Evolutionary conservation across 2,113 vertebrate genomes (phyloP), one percentile per base, ranked within the genome.

Genomic region (Archocentrus centrarchus): DNA sequence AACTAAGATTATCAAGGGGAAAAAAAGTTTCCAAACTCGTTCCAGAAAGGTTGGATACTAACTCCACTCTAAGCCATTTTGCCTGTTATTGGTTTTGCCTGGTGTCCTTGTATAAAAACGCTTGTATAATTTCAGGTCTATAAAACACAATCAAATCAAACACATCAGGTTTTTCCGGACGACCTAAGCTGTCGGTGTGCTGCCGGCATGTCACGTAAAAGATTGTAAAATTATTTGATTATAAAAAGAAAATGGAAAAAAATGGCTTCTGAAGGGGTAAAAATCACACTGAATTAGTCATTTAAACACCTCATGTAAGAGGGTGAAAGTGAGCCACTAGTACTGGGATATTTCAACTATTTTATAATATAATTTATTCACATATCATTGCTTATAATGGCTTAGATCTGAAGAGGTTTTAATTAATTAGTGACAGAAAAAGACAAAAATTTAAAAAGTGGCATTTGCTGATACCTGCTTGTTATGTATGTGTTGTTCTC

Each of bases 261-360:
- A 50, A 70, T 24, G 6, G 22, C 22, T n/a, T 6, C 5, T 47
- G 44, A 50, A 47, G 17, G 22, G 41, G 5, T 50, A 20, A 50
- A 50, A 50, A 70, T 50, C 10, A 32, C 18, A 61, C 30, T 35
- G 59, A 7, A 10, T 5, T 47, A 60, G 59, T 30, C 6, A 17
- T 50, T 50, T 17, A 50, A 50, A 53, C 17, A 0, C 15, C 15
- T 2, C 50, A 53, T 18, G 6, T 53, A 18, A 53, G 50, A 15
- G 50, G 50, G 47, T 5, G 8, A 7, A 30, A 32, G 59, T 32
- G 8, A 53, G 44, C 9, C 3, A 30, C 66, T 32, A 32, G 44
- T 17, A 50, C 17, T 53, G 66, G 20, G 6, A 73, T 0, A 53
- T 0, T 53, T 73, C 24, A 73, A n/a, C 24, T 32, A 32, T 32